These are phyloP conservation scores for Antechinus flavipes DNA, from an alignment of 2,113 vertebrate species.

Conservation along the genomic window DNA sequence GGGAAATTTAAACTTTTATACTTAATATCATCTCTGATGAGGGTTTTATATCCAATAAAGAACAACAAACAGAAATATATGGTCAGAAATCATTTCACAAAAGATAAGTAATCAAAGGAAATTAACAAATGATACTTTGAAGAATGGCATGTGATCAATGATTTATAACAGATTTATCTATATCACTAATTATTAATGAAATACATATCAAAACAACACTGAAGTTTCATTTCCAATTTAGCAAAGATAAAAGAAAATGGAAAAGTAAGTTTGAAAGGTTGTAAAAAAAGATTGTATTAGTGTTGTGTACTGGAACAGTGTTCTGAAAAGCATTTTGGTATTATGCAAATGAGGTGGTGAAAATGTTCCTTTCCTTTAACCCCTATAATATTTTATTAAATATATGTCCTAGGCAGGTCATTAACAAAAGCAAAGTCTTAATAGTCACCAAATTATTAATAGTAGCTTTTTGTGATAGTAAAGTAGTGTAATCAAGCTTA, in stretches of 20 bases:
- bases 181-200: neutral
- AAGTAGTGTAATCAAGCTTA: neutral
- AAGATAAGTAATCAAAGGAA: neutral
- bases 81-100: neutral
- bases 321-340: neutral
- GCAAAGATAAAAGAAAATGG: neutral
- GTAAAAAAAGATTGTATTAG: neutral
- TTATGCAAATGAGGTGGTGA: neutral
- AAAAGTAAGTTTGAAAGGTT: neutral
- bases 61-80: neutral
- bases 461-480: neutral
- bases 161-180: neutral
- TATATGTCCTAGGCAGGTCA: neutral
- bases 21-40: neutral
- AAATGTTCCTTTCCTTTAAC: neutral
- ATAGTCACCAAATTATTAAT: neutral
- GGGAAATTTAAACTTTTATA: neutral
- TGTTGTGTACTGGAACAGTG: neutral
- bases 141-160: neutral
- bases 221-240: neutral
- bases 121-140: neutral
- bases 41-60: neutral
- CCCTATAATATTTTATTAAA: neutral
- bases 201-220: neutral
- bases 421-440: neutral